These are phyloP conservation scores for Muntiacus muntjak DNA, from an alignment of 2,113 vertebrate genomes.

Conservation along the genomic window DNA sequence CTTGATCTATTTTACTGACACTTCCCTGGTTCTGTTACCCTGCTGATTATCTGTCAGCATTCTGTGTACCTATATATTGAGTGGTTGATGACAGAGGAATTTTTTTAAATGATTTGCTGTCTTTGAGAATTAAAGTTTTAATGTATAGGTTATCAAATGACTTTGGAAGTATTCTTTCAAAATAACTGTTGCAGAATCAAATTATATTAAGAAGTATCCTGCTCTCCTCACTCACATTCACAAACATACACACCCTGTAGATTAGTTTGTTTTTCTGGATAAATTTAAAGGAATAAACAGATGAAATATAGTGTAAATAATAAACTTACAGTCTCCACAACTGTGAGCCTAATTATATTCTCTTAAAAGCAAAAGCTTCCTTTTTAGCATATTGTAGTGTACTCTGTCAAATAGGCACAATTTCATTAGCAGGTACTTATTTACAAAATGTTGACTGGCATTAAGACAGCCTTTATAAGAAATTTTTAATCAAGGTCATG, in stretches of 20 bases:
- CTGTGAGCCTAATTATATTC: background rate
- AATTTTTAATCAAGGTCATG: background rate
- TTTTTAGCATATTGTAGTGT: background rate
- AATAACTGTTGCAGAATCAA: background rate
- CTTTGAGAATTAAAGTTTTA: background rate
- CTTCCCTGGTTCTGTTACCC: background rate
- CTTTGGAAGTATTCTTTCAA: background rate
- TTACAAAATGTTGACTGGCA: background rate
- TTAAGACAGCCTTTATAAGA: background rate
- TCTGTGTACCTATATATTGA: background rate
- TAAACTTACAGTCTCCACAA: background rate
- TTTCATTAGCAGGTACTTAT: background rate
- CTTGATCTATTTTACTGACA: background rate
- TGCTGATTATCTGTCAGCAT: background rate
- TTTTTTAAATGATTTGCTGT: background rate
- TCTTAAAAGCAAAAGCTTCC: background rate
- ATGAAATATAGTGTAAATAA: background rate
- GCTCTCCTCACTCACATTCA: background rate
- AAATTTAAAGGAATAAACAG: background rate
- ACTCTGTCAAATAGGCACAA: background rate
- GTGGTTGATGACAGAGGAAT: background rate
- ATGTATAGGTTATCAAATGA: background rate
- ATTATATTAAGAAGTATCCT: background rate
- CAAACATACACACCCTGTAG: background rate
- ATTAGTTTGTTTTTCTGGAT: background rate